Evolutionary conservation across 2,797 vertebrate species (phyloP), one percentile per base, ranked within the genome.

Genomic region (Loris lydekkerianus): DNA sequence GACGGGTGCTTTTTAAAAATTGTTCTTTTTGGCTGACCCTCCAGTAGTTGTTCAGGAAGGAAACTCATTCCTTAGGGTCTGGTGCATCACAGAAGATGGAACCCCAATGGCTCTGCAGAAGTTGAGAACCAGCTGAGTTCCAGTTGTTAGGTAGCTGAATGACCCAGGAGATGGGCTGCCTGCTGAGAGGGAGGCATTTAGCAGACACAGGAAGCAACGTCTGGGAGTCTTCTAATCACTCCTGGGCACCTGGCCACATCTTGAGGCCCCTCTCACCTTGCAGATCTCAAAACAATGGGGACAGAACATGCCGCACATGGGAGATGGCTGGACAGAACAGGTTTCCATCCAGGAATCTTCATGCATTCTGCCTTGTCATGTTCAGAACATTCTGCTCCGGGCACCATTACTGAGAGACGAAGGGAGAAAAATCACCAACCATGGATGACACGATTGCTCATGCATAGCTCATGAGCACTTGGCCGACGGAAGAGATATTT

Each of bases 361-460:
- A 4, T 31, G 34, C 43, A 40, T 60, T 73, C 91, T 82, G 31
- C 58, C 17, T 60, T 46, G 29, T 4, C 20, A 1, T 49, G 58
- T 70, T 91, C 81, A 89, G 96, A 92, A 83, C 72, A 37, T 92
- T 94, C 91, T 90, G 86, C 89, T n/a, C 91, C 61, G 10, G 49
- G 67, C 15, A 0, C 40, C 60, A 0, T 40, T 34, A 31, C 76
- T 25, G 40, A 77, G 83, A 37, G 43, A 56, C 29, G 88, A 53
- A 69, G 21, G 61, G 58, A 27, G 13, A 61, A 14, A 31, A 40
- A 5, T 72, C 25, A 3, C 56, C 25, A 10, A 9, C 65, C 7
- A 1, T 14, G 1, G 17, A 29, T 23, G 23, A 37, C 10, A 0
- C 0, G 49, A 15, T 31, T 21, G 60, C 78, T 78, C 9, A 34